Evolutionary conservation across 1,140 invertebrate genomes (phyloP).

Genomic region (Musca vetustissima): DNA sequence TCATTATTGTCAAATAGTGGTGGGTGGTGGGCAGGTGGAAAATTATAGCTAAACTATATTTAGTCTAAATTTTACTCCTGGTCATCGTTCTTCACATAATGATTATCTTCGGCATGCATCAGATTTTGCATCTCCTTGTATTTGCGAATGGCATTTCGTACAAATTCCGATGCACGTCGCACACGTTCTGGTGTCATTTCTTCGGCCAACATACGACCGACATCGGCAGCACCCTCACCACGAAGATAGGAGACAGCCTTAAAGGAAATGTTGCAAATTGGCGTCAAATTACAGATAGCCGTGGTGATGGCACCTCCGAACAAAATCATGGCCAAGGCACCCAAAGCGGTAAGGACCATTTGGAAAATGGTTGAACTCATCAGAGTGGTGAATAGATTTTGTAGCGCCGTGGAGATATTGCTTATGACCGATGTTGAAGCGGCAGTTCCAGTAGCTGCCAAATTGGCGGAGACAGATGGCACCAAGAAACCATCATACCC

Average conservation of each 20-base stretch:
- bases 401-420: constrained; percentile 20
- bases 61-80: neutral
- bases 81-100: neutral
- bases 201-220: constrained; percentile 45
- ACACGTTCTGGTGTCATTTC: constrained; percentile 59
- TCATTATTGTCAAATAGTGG: too few species aligned
- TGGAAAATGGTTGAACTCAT: constrained; percentile 49
- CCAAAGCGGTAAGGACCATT: constrained; percentile 41
- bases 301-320: constrained; percentile 62
- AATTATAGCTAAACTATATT: too few species aligned
- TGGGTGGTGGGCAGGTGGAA: too few species aligned
- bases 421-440: constrained; percentile 21
- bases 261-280: constrained; percentile 65
- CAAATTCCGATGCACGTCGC: constrained; percentile 62
- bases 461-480: constrained; percentile 30
- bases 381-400: constrained; percentile 37
- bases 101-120: constrained; percentile 23
- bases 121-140: constrained; percentile 61
- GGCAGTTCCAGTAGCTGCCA: neutral
- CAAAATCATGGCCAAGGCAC: constrained; percentile 60
- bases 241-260: constrained; percentile 57
- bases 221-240: constrained; percentile 40
- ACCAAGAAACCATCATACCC: constrained; percentile 56
- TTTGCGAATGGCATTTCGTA: constrained; percentile 66
- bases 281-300: constrained; percentile 66